These are phyloP conservation scores for Drosophila merina DNA, from an alignment of 2,888 invertebrate genomes.

Conservation along the genomic window DNA sequence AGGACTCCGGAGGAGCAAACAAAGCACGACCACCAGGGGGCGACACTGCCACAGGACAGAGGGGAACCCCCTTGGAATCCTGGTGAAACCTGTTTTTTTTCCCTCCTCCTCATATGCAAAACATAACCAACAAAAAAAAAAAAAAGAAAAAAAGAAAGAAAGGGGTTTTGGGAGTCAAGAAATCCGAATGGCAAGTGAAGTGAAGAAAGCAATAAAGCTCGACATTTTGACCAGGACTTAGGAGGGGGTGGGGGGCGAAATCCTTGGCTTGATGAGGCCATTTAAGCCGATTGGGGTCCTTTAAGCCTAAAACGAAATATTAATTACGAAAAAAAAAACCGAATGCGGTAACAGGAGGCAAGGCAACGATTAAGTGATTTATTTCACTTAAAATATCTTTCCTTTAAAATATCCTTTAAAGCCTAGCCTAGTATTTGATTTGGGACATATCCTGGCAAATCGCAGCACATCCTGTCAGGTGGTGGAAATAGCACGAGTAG, in stretches of 20 bases:
- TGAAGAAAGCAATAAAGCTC: constrained; percentile 21
- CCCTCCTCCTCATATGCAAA: constrained; percentile 60
- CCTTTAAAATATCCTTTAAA: background rate
- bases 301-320: constrained; percentile 4
- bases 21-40: constrained; percentile 49
- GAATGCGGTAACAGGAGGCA: no score
- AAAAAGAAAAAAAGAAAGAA: background rate
- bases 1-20: constrained; percentile 51
- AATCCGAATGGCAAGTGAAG: constrained; percentile 25
- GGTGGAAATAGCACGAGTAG: constrained; percentile 19
- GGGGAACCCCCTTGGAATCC: constrained; percentile 9
- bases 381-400: no score
- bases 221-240: constrained; percentile 15
- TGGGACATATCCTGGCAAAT: constrained; percentile 17
- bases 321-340: constrained; percentile 9
- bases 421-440: no score
- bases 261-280: constrained; percentile 11
- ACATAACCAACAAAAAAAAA: constrained; percentile 11
- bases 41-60: constrained; percentile 26
- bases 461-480: constrained; percentile 38
- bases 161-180: constrained; percentile 11
- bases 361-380: no score
- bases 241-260: background rate
- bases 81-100: constrained; percentile 49
- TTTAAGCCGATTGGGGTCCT: constrained; percentile 11